A percentile compares a stretch with the other conserved stretches of the same genome.
Conservation (phyloP, 2,888 invertebrate genomes). For the Schizotus pectinicornis region DNA sequence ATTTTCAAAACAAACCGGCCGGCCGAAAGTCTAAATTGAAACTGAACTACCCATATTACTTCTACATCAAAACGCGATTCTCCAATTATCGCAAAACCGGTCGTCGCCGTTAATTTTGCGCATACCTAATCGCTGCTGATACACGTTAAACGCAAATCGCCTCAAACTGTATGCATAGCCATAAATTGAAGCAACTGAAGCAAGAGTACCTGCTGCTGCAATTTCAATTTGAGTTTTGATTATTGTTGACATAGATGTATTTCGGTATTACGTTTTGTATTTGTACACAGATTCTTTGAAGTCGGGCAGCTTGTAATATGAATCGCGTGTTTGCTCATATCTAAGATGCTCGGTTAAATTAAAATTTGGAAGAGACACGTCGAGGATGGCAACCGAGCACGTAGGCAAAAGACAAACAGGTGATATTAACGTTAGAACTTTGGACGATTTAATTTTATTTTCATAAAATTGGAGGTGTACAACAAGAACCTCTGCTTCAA, state of each 20-base stretch:
- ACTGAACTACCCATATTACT: conserved; percentile 12
- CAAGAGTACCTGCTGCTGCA: conserved; percentile 47
- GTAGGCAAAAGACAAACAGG: background rate
- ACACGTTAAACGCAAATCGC: no score
- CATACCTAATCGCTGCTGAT: no score
- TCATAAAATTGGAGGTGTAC: no score
- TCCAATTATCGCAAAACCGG: no score
- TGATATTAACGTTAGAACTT: background rate
- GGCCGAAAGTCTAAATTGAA: conserved; percentile 38
- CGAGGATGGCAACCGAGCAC: background rate
- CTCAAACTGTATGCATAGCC: no score
- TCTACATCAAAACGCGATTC: conserved; percentile 8
- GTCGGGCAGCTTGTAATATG: conserved; percentile 43
- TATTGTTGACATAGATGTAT: conserved; percentile 55
- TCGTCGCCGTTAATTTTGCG: no score
- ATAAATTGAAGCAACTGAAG: conserved; percentile 6
- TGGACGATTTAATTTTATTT: no score
- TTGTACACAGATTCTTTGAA: conserved; percentile 49
- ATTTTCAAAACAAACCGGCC: conserved; percentile 50
- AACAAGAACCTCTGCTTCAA: no score
- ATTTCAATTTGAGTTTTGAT: conserved; percentile 55
- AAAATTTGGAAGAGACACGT: conserved; percentile 24
- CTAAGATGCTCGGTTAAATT: conserved; percentile 27
- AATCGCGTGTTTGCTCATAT: conserved; percentile 40
- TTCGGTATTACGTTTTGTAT: conserved; percentile 51